Base-by-base conservation (phyloP, 2,888 invertebrate genomes). In the Psococerastis gibbosa region DNA sequence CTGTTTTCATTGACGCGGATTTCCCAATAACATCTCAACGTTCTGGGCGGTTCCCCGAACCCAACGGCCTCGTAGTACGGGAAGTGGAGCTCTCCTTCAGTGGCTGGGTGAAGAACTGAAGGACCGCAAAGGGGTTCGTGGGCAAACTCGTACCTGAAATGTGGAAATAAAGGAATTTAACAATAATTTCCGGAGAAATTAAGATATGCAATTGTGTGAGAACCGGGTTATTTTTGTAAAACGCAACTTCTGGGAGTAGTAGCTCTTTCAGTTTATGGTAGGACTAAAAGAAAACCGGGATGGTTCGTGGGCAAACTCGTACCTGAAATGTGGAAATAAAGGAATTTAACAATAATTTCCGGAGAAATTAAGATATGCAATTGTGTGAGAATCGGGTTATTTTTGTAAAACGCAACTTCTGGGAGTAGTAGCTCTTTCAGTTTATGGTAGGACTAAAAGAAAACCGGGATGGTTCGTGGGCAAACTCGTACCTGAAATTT, bases 61-160 rank as follows among this genome's bases (percentile, higher is more conserved):
- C 65, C 65, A 41, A 85, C 64, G 0, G 84, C 83, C 59, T 84
- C 84, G 57, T 83, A 74, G 55, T 78, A 81, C 0, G 87, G 87
- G 55, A 84, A 87, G 22, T 82, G 78, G n/a, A 87, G 76, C 59
- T 85, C 83, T 0, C 85, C 87, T 53, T 87, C 85, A 1, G 81
- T 76, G 0, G 76, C 73, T 0, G 85, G 80, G 5, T 78, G 77
- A 38, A 87, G 62, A 3, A 81, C 72, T 0, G 87, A 76, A 1
- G 87, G 84, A 0, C 88, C 88, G 56, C 88, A 88, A 1, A 87
- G 64, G 0, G 87, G 87, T 1, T 85, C 85, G 53, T 89, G 88
- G 1, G 87, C 83, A 55, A 89, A 89, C 57, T 87, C 84, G 57
- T 84, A 91, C 3, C 23, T 41, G 20, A 35, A 43, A 34, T n/a